A percentile compares a stretch with the other conserved stretches of the same genome.
Conservation (phyloP, 2,888 invertebrate genomes). For the Drosophila nr. perissopoda region DNA sequence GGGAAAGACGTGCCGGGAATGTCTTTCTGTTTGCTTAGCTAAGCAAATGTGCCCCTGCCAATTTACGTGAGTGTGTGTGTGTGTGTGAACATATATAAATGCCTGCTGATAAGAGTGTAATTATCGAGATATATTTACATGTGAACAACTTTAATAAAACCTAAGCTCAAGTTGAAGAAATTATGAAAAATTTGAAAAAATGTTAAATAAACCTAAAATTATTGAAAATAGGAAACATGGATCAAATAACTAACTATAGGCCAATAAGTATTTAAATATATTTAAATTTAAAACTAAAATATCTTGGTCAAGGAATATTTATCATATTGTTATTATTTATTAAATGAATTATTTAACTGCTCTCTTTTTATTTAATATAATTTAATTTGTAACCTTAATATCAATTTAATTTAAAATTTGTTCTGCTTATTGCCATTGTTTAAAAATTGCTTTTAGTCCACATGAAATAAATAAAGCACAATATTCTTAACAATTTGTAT, state of each 20-base stretch:
- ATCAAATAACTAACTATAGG: background rate
- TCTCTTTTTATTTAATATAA: background rate
- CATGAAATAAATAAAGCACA: background rate
- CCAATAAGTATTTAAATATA: background rate
- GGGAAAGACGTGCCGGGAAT: background rate
- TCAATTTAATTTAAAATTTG: background rate
- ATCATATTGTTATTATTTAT: background rate
- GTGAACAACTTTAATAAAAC: background rate
- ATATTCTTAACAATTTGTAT: background rate
- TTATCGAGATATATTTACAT: slow-evolving; percentile 24
- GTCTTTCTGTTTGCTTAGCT: slow-evolving; percentile 41
- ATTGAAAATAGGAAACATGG: background rate
- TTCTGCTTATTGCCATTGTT: background rate
- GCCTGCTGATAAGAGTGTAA: slow-evolving; percentile 29
- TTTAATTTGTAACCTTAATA: background rate
- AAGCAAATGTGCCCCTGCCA: slow-evolving; percentile 54
- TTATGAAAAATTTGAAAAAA: background rate
- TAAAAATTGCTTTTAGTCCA: background rate
- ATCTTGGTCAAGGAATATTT: background rate
- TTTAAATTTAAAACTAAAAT: background rate
- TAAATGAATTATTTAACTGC: background rate
- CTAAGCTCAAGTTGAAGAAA: background rate
- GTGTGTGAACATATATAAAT: slow-evolving; percentile 16
- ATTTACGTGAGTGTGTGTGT: slow-evolving; percentile 1
- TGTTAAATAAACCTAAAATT: background rate